phyloP scores from a whole-genome alignment of 2,113 vertebrate species.

The Petaurus breviceps region DNA sequence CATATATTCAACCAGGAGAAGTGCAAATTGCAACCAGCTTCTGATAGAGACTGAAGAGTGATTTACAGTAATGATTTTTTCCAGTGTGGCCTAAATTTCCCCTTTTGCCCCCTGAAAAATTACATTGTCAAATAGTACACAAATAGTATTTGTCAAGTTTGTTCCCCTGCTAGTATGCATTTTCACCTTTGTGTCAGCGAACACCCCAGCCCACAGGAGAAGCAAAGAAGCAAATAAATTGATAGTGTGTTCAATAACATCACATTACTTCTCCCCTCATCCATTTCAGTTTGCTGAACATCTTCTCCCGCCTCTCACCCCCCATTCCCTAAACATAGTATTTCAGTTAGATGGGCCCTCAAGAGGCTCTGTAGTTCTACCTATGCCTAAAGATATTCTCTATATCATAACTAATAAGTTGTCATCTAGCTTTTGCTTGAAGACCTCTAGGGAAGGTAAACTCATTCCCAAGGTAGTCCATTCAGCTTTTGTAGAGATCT shows the following conservation, averaged over 20 bases:
- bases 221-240: background rate
- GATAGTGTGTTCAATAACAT: background rate
- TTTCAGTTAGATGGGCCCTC: background rate
- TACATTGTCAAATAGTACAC: background rate
- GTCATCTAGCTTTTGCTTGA: background rate
- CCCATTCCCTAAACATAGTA: background rate
- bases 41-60: background rate
- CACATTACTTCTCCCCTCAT: background rate
- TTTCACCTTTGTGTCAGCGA: background rate
- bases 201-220: background rate
- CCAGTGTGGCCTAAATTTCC: background rate
- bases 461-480: background rate
- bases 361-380: background rate
- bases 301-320: background rate
- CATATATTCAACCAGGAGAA: background rate
- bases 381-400: background rate
- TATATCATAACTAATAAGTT: background rate
- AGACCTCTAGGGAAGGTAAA: background rate
- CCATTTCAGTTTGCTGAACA: background rate
- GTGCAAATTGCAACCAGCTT: fast-evolving
- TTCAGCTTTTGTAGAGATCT: background rate
- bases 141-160: background rate
- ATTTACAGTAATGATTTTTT: background rate
- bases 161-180: background rate
- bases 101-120: background rate